A percentile compares a stretch with the other conserved stretches of the same genome.
Evolutionary conservation across 1,140 invertebrate genomes (phyloP).

Genomic region (Spodoptera frugiperda): DNA sequence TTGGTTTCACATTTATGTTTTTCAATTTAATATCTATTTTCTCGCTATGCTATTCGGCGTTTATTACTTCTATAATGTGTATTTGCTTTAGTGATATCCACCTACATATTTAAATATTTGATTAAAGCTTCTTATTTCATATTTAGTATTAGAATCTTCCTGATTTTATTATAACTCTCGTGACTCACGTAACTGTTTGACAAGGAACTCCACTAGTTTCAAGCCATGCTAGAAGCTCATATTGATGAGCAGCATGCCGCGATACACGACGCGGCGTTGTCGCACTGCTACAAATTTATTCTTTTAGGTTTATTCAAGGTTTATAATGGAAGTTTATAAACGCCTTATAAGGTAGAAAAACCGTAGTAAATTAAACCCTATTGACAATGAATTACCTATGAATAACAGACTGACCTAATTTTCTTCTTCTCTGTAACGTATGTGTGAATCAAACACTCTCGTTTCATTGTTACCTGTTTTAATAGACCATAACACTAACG

Average conservation of each 20-base stretch:
- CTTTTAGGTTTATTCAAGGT: background rate
- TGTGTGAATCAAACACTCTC: constrained; percentile 16
- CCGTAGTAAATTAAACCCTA: background rate
- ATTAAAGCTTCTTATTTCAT: background rate
- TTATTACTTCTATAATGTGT: background rate
- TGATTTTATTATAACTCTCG: too few species aligned
- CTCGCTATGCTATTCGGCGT: background rate
- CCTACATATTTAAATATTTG: too few species aligned
- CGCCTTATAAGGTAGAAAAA: background rate
- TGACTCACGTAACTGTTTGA: too few species aligned
- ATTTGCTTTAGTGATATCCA: too few species aligned
- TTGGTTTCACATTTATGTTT: background rate
- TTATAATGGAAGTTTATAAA: background rate
- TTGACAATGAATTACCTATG: background rate
- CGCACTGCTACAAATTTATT: too few species aligned
- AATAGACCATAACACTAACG: constrained; percentile 7
- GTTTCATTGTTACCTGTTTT: background rate
- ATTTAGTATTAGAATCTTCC: background rate
- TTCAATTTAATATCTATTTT: background rate
- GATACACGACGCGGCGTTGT: too few species aligned
- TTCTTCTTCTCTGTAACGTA: background rate
- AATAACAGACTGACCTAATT: constrained; percentile 28
- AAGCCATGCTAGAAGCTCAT: too few species aligned
- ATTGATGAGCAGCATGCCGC: too few species aligned
- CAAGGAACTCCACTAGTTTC: too few species aligned